Base-by-base conservation (phyloP, 2,113 vertebrate genomes). In the Ascaphus truei region DNA sequence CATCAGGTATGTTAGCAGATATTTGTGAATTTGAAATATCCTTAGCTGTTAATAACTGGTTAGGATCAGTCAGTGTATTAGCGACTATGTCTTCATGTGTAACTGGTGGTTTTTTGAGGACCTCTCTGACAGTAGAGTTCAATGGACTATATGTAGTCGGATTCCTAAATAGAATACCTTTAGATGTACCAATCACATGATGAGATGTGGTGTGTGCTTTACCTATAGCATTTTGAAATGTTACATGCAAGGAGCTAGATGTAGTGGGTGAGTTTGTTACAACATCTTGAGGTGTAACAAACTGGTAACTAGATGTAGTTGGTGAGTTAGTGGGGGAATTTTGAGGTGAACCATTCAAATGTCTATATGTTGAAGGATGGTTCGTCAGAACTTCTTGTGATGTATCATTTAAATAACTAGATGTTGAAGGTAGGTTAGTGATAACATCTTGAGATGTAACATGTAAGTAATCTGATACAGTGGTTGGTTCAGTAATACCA, bases 161-260 rank as follows among this genome's bases (percentile, higher is more conserved):
- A n/a, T n/a, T n/a, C n/a, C n/a, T n/a, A n/a, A n/a, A n/a, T n/a
- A n/a, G n/a, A n/a, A 20, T 18, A 45, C 6, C 2, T 18, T 45
- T 20, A 22, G 43, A 18, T 10, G 43, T 47, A 22, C 13, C 43
- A 2, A 22, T 1, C 23, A 47, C 8, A 22, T 22, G 23, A 82
- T 75, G 7, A 84, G 63, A 23, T 84, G 80, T 48, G 74, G 81
- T 76, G 83, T 45, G 25, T 23, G 27, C 5, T 13, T 20, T 43
- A 8, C n/a, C 27, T 52, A 39, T 23, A 39, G 15, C 5, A 64
- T 13, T 64, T 20, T 18, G 2, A 26, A 15, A 23, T 16, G 10
- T 47, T 11, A 10, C 20, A 47, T 20, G 16, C 10, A 23, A 9
- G 18, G 7, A 47, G 7, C 43, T 47, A 47, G 43, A 12, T 47